A percentile compares a stretch with the other conserved stretches of the same genome.
These are phyloP conservation scores for Ormyrus rosae DNA, from an alignment of 2,888 invertebrate species.

Conservation along the genomic window DNA sequence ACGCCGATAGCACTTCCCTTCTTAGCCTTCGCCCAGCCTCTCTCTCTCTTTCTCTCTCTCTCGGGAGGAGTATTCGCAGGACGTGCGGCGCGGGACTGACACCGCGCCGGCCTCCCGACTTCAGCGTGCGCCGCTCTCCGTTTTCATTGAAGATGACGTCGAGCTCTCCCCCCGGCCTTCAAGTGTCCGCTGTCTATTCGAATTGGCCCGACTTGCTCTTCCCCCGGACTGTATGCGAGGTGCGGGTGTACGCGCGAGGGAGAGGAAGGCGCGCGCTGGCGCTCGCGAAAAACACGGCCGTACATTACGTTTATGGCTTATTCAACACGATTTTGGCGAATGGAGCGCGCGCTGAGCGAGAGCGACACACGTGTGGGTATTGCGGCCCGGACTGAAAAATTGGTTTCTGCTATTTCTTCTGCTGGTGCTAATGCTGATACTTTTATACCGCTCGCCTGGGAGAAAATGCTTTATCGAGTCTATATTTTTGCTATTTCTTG, in stretches of 20 bases:
- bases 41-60: constrained; percentile 60
- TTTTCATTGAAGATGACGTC: constrained; percentile 72
- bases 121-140: constrained; percentile 55
- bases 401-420: background rate
- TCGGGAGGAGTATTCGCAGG: constrained; percentile 69
- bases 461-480: too few relatives aligned
- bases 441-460: background rate
- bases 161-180: constrained; percentile 54
- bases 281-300: constrained; percentile 30
- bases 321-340: constrained; percentile 53
- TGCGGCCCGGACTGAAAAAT: constrained; percentile 4
- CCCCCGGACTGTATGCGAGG: background rate
- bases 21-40: constrained; percentile 53
- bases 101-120: constrained; percentile 57
- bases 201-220: constrained; percentile 50
- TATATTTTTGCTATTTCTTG: too few relatives aligned
- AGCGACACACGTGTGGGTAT: background rate
- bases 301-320: constrained; percentile 57
- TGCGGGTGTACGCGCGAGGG: background rate
- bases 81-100: constrained; percentile 67
- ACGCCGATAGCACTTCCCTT: constrained; percentile 61
- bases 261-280: background rate
- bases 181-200: constrained; percentile 63
- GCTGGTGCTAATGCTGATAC: background rate
- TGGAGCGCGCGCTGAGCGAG: constrained; percentile 1